phyloP scores from a whole-genome alignment of 92 coral and sea anemone species.

The Metridium senile region DNA sequence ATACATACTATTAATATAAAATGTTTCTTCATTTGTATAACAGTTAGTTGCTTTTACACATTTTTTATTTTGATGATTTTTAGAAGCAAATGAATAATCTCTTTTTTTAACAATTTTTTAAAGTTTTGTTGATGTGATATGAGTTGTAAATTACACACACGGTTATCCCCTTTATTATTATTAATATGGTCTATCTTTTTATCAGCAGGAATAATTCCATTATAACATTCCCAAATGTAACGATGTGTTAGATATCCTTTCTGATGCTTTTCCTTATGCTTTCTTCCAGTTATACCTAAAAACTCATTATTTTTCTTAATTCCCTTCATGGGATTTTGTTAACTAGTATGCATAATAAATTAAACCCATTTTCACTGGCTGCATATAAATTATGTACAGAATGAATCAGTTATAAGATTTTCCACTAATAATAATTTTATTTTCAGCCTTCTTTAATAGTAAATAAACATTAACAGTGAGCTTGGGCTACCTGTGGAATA shows the following conservation, averaged over 20 bases:
- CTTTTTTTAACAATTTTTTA: constrained; percentile 30
- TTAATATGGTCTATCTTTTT: constrained; percentile 41
- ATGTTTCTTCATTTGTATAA: neutral
- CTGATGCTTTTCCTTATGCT: neutral
- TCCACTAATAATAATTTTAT: neutral
- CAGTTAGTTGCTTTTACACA: constrained; percentile 35
- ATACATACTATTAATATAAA: constrained; percentile 32
- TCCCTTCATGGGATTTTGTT: constrained; percentile 1
- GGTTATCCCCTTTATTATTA: constrained; percentile 33
- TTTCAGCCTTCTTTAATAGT: too few species aligned
- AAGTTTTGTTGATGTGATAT: constrained; percentile 38
- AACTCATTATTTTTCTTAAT: neutral
- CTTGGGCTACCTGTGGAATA: too few species aligned
- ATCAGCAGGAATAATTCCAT: constrained; percentile 32
- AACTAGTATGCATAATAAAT: constrained; percentile 8
- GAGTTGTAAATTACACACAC: constrained; percentile 41
- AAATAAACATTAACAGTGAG: too few species aligned
- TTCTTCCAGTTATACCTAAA: neutral
- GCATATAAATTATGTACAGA: constrained; percentile 23
- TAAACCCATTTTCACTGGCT: constrained; percentile 1
- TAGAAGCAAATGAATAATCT: constrained; percentile 31
- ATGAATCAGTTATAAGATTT: neutral
- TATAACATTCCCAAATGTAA: constrained; percentile 52
- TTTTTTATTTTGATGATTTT: constrained; percentile 25
- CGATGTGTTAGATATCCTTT: constrained; percentile 21